Evolutionary conservation across 2,797 vertebrate genomes (phyloP), one percentile per base, ranked within the genome.

Genomic region (Clarias fuscus): DNA sequence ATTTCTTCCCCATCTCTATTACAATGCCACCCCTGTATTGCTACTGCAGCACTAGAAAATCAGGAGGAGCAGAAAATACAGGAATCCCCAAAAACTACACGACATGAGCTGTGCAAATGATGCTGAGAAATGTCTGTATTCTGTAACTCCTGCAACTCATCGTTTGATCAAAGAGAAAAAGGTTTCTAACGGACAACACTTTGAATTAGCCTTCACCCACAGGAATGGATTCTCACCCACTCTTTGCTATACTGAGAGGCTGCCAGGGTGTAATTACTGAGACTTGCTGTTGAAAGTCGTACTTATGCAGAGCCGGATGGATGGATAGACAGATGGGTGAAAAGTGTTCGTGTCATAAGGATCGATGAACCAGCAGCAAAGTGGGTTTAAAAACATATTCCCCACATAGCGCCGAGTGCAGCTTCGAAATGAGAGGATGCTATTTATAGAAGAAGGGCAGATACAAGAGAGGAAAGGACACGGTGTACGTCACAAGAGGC

Each of bases 241-340:
- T 61, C 59, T 10, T 64, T 62, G 33, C 13, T 62, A 43, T 43
- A 64, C 2, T 7, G 33, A 62, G 22, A 62, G 8, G 27, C 53
- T 33, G 53, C 27, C 27, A 58, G 75, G 37, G 61, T 83, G 83
- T 85, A 87, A 89, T 90, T 85, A 88, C 84, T 85, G 67, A 85
- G 79, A 43, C 56, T 24, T 85, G 83, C 37, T 27, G 27, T 72
- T 79, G 78, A 62, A 85, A 87, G 86, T 77, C 65, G 65, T 85
- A 43, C 76, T 84, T 33, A 71, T 75, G 77, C 70, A 86, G 48
- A 64, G 58, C 72, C 37, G 22, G 71, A 76, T 53, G 48, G 83
- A 33, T 59, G 37, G 79, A 65, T 10, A 13, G 79, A 61, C 0
- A 2, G 30, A 22, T 24, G 56, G 58, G 40, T 40, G 33, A 64